phyloP scores from a whole-genome alignment of 2,797 vertebrate genomes.

The Benthosema pterotum region DNA sequence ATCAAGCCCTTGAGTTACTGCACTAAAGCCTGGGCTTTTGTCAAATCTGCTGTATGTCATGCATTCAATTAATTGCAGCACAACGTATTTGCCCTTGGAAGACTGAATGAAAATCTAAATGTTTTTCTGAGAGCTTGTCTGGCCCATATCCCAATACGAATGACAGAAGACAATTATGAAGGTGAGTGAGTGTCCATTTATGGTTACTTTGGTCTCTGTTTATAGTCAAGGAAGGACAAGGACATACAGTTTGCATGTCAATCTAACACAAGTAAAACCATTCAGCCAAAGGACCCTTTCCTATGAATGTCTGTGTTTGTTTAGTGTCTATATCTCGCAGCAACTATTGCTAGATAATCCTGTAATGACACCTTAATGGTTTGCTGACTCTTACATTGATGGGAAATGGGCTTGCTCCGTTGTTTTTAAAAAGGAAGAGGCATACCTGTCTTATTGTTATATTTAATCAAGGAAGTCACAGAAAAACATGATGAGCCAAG shows the following conservation, averaged over 20 bases:
- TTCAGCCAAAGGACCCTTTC: conserved; percentile 1
- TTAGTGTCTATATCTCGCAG: background rate
- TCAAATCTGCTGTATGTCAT: background rate
- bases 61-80: conserved; percentile 17
- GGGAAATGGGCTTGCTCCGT: background rate
- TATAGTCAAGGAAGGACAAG: conserved; percentile 8
- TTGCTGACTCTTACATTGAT: conserved; percentile 1
- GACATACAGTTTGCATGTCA: conserved; percentile 14
- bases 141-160: conserved; percentile 33
- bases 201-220: conserved; percentile 12
- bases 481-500: background rate
- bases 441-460: no score
- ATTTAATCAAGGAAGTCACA: background rate
- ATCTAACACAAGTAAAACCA: conserved; percentile 32
- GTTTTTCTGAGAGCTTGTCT: conserved; percentile 23
- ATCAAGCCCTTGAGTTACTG: no score
- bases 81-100: conserved; percentile 22
- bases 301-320: background rate
- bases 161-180: conserved; percentile 53
- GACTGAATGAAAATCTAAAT: conserved; percentile 13
- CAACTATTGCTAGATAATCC: conserved; percentile 4
- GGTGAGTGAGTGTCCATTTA: conserved; percentile 25
- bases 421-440: background rate
- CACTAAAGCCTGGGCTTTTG: conserved; percentile 19
- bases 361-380: conserved; percentile 4